phyloP scores from a whole-genome alignment of 2,888 invertebrate species.

The Parelbella ahira region DNA sequence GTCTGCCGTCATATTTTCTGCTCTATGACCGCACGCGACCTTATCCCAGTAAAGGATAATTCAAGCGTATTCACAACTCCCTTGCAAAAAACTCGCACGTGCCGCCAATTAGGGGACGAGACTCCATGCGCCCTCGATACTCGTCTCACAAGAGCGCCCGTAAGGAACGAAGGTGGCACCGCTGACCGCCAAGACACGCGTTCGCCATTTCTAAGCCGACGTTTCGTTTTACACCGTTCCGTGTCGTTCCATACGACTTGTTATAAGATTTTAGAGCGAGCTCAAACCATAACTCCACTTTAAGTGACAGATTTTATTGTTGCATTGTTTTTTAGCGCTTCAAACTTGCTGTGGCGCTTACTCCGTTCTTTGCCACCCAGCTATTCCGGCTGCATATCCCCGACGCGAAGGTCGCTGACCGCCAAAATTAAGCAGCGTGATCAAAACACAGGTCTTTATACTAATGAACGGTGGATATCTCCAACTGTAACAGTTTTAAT shows the following conservation, averaged over 20 bases:
- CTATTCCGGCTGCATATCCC: slow-evolving; percentile 38
- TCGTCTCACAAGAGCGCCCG: slow-evolving; percentile 38
- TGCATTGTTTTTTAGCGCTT: slow-evolving; percentile 7
- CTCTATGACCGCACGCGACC: slow-evolving; percentile 46
- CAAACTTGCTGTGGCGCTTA: slow-evolving; percentile 21
- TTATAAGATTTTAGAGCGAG: slow-evolving; percentile 38
- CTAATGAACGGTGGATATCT: too few species aligned
- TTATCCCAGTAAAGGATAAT: slow-evolving; percentile 44
- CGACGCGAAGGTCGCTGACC: slow-evolving; percentile 70
- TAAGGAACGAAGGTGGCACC: slow-evolving; percentile 38
- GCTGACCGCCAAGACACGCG: slow-evolving; percentile 61
- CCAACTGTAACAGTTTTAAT: too few species aligned
- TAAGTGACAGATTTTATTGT: slow-evolving; percentile 22
- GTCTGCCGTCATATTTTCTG: slow-evolving; percentile 11
- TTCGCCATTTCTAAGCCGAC: slow-evolving; percentile 37
- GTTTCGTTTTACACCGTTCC: slow-evolving; percentile 38
- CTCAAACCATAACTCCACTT: slow-evolving; percentile 6
- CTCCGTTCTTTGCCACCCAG: slow-evolving; percentile 43
- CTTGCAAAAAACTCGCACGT: slow-evolving; percentile 64
- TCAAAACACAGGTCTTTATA: slow-evolving; percentile 31
- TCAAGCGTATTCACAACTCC: slow-evolving; percentile 52
- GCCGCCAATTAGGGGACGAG: slow-evolving; percentile 70
- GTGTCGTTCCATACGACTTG: slow-evolving; percentile 56
- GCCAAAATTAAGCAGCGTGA: slow-evolving; percentile 63
- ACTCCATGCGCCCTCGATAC: slow-evolving; percentile 40